Evolutionary conservation across 2,888 invertebrate species (phyloP).

Genomic region (Atethmia centrago): DNA sequence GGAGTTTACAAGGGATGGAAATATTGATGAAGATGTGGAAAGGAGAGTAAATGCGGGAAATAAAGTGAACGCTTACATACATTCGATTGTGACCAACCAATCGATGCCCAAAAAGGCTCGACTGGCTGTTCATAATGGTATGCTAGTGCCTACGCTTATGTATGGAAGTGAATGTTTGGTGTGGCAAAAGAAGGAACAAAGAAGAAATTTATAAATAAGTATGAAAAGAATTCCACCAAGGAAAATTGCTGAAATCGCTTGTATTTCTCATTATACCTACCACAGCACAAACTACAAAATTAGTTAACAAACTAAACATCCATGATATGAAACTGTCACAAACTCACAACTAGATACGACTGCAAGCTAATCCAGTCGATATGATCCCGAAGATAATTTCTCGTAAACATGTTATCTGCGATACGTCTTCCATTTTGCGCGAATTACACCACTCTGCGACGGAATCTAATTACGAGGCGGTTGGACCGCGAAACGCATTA

Average conservation of each 20-base stretch:
- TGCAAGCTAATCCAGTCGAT: constrained; percentile 59
- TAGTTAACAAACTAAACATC: constrained; percentile 41
- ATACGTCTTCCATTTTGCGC: constrained; percentile 86
- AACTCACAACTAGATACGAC: constrained; percentile 39
- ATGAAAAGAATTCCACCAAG: neutral
- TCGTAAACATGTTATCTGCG: constrained; percentile 82
- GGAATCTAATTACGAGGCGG: constrained; percentile 85
- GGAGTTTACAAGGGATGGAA: too few relatives aligned
- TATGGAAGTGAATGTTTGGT: too few relatives aligned
- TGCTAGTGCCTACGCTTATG: too few relatives aligned
- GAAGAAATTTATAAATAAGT: neutral
- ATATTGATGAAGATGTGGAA: too few relatives aligned
- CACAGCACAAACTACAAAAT: constrained; percentile 31
- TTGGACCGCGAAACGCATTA: constrained; percentile 61
- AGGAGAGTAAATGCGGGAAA: too few relatives aligned
- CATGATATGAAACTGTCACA: constrained; percentile 25
- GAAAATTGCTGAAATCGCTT: neutral
- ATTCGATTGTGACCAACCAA: too few relatives aligned
- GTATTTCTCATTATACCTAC: neutral
- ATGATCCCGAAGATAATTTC: constrained; percentile 78
- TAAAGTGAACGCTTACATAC: too few relatives aligned
- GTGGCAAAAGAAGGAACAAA: too few relatives aligned
- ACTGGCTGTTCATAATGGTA: too few relatives aligned
- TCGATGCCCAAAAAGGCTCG: too few relatives aligned
- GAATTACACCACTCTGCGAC: constrained; percentile 87